phyloP scores from a whole-genome alignment of 2,797 vertebrate species.

The Aulostomus chinensis region DNA sequence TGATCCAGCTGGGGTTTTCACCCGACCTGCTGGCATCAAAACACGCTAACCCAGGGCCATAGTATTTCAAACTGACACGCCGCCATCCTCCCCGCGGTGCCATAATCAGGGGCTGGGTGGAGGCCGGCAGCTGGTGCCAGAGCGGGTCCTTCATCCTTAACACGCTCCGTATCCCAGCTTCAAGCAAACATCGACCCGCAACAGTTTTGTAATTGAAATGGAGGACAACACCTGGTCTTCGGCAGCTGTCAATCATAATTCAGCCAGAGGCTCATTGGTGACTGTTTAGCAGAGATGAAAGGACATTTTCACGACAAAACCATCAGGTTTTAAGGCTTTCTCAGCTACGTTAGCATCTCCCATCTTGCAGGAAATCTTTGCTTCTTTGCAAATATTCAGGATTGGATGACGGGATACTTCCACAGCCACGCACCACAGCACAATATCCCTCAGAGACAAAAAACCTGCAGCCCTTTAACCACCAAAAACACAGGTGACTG shows the following conservation, averaged over 20 bases:
- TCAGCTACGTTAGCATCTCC: too few species aligned
- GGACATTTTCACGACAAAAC: slow-evolving; percentile 65
- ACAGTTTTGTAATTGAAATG: slow-evolving; percentile 58
- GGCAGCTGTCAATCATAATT: slow-evolving; percentile 58
- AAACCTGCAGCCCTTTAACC: too few species aligned
- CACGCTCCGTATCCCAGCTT: slow-evolving; percentile 57
- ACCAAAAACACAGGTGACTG: too few species aligned
- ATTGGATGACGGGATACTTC: too few species aligned
- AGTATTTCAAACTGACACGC: slow-evolving; percentile 54
- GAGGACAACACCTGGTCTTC: slow-evolving; percentile 63
- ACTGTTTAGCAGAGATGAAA: too few species aligned
- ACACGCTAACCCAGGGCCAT: slow-evolving; percentile 43
- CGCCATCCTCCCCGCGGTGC: slow-evolving; percentile 40
- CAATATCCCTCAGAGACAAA: too few species aligned
- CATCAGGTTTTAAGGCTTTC: slow-evolving; percentile 22
- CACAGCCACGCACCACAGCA: too few species aligned
- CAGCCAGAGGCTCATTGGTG: slow-evolving; percentile 60
- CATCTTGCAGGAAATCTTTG: too few species aligned
- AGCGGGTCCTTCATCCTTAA: slow-evolving; percentile 54
- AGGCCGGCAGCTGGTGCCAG: slow-evolving; percentile 61
- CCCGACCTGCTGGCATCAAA: slow-evolving; percentile 39
- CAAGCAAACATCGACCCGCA: slow-evolving; percentile 46
- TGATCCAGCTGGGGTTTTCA: slow-evolving; percentile 55
- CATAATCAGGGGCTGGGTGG: slow-evolving; percentile 44
- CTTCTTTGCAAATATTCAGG: too few species aligned